These are phyloP conservation scores for Chaenocephalus aceratus DNA, from an alignment of 2,113 vertebrate species.

Conservation along the genomic window DNA sequence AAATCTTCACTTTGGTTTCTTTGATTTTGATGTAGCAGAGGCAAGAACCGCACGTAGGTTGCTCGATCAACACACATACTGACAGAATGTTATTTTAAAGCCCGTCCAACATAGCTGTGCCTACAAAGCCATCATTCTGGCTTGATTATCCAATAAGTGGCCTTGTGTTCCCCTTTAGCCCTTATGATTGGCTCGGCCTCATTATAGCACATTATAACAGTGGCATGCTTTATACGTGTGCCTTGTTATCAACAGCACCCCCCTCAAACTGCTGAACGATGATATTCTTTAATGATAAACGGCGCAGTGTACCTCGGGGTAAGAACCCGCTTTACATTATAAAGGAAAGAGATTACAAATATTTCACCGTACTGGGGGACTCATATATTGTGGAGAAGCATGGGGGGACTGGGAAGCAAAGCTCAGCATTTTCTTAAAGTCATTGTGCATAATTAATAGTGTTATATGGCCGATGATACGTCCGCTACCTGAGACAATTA, in stretches of 20 bases:
- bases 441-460: constrained; percentile 51
- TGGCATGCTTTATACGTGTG: not conserved
- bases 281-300: constrained; percentile 67
- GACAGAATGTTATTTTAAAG: constrained; percentile 27
- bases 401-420: constrained; percentile 29
- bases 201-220: not conserved
- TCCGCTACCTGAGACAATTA: constrained; percentile 16
- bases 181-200: not conserved
- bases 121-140: not conserved
- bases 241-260: constrained; percentile 27
- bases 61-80: constrained; percentile 42
- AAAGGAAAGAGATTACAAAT: constrained; percentile 67
- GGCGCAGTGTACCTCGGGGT: constrained; percentile 51
- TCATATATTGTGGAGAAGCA: constrained; percentile 35
- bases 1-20: constrained; percentile 25
- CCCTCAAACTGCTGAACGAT: constrained; percentile 62
- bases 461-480: constrained; percentile 12
- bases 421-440: constrained; percentile 67
- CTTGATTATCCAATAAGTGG: not conserved
- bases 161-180: not conserved
- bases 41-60: constrained; percentile 24
- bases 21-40: constrained; percentile 3
- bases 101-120: no score
- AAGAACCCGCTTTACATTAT: constrained; percentile 63
- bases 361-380: constrained; percentile 58